Base-by-base conservation (phyloP, 2,888 invertebrate species). In the Resseliella maxima region DNA sequence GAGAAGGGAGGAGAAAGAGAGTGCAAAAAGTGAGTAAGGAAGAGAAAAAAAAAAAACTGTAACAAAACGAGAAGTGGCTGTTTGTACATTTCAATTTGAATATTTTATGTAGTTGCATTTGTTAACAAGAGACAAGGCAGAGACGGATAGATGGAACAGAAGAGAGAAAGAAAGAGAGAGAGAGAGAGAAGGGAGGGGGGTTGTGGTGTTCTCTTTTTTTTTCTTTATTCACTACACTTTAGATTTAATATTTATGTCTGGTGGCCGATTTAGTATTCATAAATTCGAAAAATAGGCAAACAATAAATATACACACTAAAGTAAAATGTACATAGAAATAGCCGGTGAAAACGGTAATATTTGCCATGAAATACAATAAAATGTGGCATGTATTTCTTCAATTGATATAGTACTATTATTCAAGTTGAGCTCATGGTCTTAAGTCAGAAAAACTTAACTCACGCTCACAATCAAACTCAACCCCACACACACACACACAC, bases 171-270 rank as follows among this genome's bases (percentile, higher is more conserved):
- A 18, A 3, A 18, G 50, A 50, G 12, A 18, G 50, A 21, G n/a
- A n/a, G n/a, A n/a, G n/a, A n/a, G n/a, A n/a, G n/a, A n/a, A n/a
- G n/a, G n/a, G n/a, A n/a, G n/a, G n/a, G n/a, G n/a, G n/a, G n/a
- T n/a, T n/a, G n/a, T n/a, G n/a, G n/a, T n/a, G n/a, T n/a, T n/a
- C 24, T 24, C 59, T 59, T 50, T 50, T 41, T 41, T 41, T 10
- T 21, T 8, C 59, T 59, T 18, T 27, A 8, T 15, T 72, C 3
- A 35, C 31, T 31, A 35, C 72, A 72, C 31, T 59, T 59, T 72
- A 72, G 72, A 72, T 72, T 27, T 35, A 72, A 72, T 72, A 72
- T 31, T 72, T 72, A 72, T 72, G 72, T 72, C 72, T 72, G 72
- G 27, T 72, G 72, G 72, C 31, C 72, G 72, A 72, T 72, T 72